phyloP scores from a whole-genome alignment of 2,797 vertebrate genomes.

The Delichon dasypus region DNA sequence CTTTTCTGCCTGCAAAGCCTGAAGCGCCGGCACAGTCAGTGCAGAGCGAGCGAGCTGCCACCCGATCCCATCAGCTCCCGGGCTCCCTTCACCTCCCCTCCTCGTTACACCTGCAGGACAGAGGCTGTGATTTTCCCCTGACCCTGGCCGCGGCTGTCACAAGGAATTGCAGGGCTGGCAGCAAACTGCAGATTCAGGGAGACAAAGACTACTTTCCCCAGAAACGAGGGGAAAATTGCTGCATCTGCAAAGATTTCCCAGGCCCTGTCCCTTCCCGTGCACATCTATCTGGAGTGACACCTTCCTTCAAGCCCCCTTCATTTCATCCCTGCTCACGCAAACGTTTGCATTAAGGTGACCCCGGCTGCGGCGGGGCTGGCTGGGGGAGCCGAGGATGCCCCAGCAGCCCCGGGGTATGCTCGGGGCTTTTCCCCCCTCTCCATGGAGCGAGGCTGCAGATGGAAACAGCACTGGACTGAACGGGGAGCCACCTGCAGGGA shows the following conservation, averaged over 20 bases:
- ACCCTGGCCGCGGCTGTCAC: constrained; percentile 41
- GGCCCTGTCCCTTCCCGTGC: constrained; percentile 18
- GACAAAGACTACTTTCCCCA: constrained; percentile 45
- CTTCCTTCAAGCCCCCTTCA: constrained; percentile 62
- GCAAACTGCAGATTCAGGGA: constrained; percentile 37
- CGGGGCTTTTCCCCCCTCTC: fast-evolving
- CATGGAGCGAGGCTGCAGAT: neutral
- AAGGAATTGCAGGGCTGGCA: constrained; percentile 48
- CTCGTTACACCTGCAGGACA: constrained; percentile 44
- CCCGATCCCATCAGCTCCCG: neutral
- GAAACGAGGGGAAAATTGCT: constrained; percentile 49
- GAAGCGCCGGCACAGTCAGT: neutral
- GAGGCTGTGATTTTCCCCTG: constrained; percentile 41
- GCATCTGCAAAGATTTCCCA: constrained; percentile 62
- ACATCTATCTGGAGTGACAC: constrained; percentile 51
- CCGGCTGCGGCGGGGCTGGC: neutral
- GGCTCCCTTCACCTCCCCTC: neutral
- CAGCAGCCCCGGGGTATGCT: neutral
- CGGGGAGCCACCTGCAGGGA: constrained; percentile 7
- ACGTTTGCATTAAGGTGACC: constrained; percentile 38
- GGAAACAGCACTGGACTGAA: neutral
- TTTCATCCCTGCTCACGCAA: neutral
- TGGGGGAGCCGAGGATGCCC: fast-evolving
- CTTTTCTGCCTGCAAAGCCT: neutral
- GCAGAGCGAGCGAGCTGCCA: neutral